Evolutionary conservation across 2,888 invertebrate species (phyloP), one percentile per base, ranked within the genome.

Genomic region (Sinohyriopsis cumingii): DNA sequence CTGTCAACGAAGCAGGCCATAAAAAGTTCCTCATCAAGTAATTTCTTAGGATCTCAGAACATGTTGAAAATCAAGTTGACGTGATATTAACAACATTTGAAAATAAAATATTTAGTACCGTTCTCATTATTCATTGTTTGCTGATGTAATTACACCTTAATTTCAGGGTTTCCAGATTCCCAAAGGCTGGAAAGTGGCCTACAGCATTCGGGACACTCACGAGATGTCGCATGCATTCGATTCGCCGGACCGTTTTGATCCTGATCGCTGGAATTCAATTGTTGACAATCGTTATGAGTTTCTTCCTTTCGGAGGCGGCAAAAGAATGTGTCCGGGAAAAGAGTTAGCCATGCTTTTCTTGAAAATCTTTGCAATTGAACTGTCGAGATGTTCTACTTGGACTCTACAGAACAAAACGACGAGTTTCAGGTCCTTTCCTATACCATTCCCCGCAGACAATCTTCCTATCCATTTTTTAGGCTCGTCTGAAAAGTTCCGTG

Each of bases 201-300:
- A 87, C 74, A 80, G 82, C 66, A 89, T 89, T 45, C 74, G 87
- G n/a, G 86, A 87, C 68, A 87, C 88, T 1, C 89, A 89, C 66
- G 81, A 84, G 62, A 77, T 79, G 1, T 72, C 82, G 15, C 71
- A 73, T 4, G 61, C 78, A 22, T 82, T 83, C 67, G 68, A 66
- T 3, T 67, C 81, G 33, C 77, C 73, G 3, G 78, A 80, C 6
- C 72, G 68, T 54, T 88, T 87, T 69, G 72, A 85, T 65, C 88
- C 88, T 0, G 86, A 85, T 54, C 73, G 87, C 15, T 88, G 88
- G 88, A 70, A 77, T 5, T 60, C 67, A 33, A 61, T 70, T 19
- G 66, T 68, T 12, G 68, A 78, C 15, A 71, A 75, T n/a, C 72
- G 72, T 24, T 81, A 75, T 62, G 75, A 83, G 68, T 89, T 80